Evolutionary conservation across 2,113 vertebrate species (phyloP).

Genomic region (Lasiurus cinereus): DNA sequence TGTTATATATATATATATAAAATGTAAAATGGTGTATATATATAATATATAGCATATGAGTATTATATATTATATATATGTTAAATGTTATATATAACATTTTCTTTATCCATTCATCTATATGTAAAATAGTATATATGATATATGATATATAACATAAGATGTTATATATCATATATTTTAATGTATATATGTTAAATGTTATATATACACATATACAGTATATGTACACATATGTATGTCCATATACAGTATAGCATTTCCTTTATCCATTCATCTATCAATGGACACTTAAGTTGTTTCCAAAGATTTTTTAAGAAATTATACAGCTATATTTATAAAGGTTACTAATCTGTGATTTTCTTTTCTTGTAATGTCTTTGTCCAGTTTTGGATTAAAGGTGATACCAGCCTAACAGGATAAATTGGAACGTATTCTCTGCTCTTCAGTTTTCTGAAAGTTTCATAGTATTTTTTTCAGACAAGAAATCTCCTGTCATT

Average conservation of each 20-base stretch:
- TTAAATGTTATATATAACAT: too few relatives aligned
- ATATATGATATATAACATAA: too few relatives aligned
- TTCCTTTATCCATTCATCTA: not conserved
- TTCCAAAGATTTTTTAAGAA: slow-evolving; percentile 35
- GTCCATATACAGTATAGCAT: not conserved
- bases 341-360: not conserved
- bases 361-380: not conserved
- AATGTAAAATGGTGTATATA: not conserved
- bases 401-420: not conserved
- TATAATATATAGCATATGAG: too few relatives aligned
- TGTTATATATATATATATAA: not conserved
- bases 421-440: not conserved
- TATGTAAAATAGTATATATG: too few relatives aligned
- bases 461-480: not conserved
- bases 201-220: not conserved
- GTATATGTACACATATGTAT: too few relatives aligned
- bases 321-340: not conserved
- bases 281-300: not conserved
- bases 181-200: not conserved
- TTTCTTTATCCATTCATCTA: too few relatives aligned
- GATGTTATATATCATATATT: too few relatives aligned
- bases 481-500: not conserved
- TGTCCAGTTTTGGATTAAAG: not conserved
- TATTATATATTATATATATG: too few relatives aligned
- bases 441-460: not conserved